A percentile compares a stretch with the other conserved stretches of the same genome.
Evolutionary conservation across 2,797 vertebrate species (phyloP).

Genomic region (Nyctibius grandis): DNA sequence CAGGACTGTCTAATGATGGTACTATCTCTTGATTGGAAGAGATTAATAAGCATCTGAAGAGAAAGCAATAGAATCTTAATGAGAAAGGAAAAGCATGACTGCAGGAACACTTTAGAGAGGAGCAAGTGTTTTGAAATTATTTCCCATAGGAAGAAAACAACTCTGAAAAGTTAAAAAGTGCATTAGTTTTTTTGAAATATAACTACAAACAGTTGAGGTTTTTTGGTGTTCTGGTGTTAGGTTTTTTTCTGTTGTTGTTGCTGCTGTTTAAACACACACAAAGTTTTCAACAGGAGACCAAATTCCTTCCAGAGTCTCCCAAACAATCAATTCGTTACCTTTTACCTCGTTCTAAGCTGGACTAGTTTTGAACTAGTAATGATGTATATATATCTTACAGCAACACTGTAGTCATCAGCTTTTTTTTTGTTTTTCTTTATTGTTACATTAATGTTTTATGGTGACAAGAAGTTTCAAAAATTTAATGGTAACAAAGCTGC

Average conservation of each 20-base stretch:
- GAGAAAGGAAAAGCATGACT: background rate
- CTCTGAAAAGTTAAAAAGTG: background rate
- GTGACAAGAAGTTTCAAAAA: background rate
- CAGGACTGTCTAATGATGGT: too few relatives aligned
- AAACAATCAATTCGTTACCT: background rate
- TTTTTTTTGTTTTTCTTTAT: background rate
- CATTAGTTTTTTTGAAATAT: background rate
- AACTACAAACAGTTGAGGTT: background rate
- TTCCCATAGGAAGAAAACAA: background rate
- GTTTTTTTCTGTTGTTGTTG: too few relatives aligned
- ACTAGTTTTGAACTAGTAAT: background rate
- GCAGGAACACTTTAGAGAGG: background rate
- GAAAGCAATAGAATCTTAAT: too few relatives aligned
- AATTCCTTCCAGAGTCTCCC: background rate
- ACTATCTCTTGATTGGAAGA: too few relatives aligned
- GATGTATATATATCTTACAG: background rate
- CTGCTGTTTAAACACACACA: background rate
- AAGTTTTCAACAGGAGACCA: background rate
- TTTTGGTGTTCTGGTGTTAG: too few relatives aligned
- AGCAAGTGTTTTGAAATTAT: background rate
- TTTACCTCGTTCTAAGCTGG: background rate
- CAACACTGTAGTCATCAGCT: background rate
- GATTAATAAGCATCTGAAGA: too few relatives aligned
- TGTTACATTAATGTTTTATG: background rate
- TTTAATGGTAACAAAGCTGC: background rate